phyloP scores from a whole-genome alignment of 64 coral and sea anemone genomes.

The Cladopsammia gracilis region DNA sequence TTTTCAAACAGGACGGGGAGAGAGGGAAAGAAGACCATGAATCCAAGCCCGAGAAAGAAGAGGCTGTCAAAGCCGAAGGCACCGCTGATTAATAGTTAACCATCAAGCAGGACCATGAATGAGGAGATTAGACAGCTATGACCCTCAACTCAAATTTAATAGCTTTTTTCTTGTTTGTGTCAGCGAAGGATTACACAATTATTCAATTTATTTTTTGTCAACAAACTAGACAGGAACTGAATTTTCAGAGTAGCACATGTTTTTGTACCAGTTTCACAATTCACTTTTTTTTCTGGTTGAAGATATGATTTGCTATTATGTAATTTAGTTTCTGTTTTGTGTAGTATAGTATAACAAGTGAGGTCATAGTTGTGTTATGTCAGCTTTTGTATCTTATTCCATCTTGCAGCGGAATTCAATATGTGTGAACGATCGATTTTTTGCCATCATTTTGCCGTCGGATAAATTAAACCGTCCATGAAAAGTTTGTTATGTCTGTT shows the following conservation, averaged over 20 bases:
- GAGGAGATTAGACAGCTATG: conserved; percentile 56
- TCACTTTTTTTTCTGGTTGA: conserved; percentile 9
- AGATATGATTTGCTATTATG: conserved; percentile 3
- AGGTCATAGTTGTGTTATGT: conserved; percentile 56
- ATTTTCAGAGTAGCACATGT: not conserved
- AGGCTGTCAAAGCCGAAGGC: conserved; percentile 17
- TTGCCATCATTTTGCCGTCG: conserved; percentile 56
- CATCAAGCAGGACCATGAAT: not conserved
- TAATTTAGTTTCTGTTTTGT: conserved; percentile 13
- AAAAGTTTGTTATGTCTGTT: not conserved
- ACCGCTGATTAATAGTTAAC: conserved; percentile 20
- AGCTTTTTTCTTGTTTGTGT: conserved; percentile 39
- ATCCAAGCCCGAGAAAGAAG: conserved; percentile 16
- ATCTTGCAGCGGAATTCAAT: conserved; percentile 56
- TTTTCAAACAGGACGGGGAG: conserved; percentile 37
- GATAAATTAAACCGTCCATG: conserved; percentile 54
- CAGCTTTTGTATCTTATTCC: conserved; percentile 44
- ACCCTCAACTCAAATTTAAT: conserved; percentile 40
- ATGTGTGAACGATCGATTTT: conserved; percentile 56
- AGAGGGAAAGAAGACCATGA: conserved; percentile 12
- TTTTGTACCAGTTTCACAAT: not conserved
- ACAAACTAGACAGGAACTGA: conserved; percentile 2
- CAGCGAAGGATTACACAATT: not conserved
- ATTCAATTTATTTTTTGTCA: conserved; percentile 33
- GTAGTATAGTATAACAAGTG: conserved; percentile 9